A percentile compares a stretch with the other conserved stretches of the same genome.
phyloP scores from a whole-genome alignment of 2,888 invertebrate species.

The Xestia c-nigrum region DNA sequence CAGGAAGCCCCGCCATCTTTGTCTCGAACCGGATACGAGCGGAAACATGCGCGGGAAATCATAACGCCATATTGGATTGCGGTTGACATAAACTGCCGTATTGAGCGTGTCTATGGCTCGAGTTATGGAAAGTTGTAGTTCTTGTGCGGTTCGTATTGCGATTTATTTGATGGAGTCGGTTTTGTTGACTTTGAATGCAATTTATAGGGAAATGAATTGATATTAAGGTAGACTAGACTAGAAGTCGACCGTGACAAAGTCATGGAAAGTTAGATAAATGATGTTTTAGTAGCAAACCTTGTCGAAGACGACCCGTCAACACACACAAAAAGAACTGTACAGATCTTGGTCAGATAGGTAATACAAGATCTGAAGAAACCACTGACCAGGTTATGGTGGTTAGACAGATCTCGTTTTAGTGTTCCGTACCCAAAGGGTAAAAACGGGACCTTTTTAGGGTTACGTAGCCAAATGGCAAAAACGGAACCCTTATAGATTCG shows the following conservation, averaged over 20 bases:
- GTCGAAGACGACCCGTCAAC: background rate
- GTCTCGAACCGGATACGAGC: conserved; percentile 66
- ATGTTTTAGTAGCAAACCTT: background rate
- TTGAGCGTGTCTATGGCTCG: conserved; percentile 24
- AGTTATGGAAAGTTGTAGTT: conserved; percentile 57
- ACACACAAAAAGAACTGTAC: background rate
- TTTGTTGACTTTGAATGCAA: conserved; percentile 15
- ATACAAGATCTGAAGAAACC: background rate
- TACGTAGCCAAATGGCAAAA: too few relatives aligned
- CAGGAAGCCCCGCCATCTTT: conserved; percentile 74
- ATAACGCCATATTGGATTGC: conserved; percentile 71
- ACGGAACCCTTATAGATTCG: too few relatives aligned
- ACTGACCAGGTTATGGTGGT: background rate
- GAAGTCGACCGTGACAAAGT: background rate
- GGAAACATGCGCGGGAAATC: conserved; percentile 74
- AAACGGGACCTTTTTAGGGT: too few relatives aligned
- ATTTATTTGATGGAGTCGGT: conserved; percentile 39
- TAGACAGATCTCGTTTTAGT: too few relatives aligned
- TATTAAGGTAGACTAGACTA: background rate
- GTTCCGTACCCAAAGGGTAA: too few relatives aligned
- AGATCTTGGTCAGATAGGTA: background rate
- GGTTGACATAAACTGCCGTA: conserved; percentile 59
- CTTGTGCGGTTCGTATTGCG: conserved; percentile 26
- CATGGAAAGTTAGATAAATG: background rate
- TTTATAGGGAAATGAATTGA: conserved; percentile 4